phyloP scores from a whole-genome alignment of 2,888 invertebrate genomes.

The Drosophila neutralis region DNA sequence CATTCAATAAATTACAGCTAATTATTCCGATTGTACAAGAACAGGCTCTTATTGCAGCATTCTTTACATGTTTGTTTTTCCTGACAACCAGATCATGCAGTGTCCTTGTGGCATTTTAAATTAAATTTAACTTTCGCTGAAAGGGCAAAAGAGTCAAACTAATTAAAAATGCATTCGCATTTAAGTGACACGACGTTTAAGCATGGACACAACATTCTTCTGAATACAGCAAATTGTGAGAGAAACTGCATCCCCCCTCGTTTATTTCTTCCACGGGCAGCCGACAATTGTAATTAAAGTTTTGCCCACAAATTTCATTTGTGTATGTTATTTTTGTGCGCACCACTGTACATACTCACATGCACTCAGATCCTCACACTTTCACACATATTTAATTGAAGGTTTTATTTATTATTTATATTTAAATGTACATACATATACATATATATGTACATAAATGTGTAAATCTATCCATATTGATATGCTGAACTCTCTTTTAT shows the following conservation, averaged over 20 bases:
- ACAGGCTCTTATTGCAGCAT: not conserved
- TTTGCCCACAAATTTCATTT: constrained; percentile 29
- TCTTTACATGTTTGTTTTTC: constrained; percentile 6
- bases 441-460: not conserved
- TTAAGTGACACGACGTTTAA: constrained; percentile 37
- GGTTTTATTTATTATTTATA: not conserved
- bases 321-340: constrained; percentile 9
- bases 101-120: constrained; percentile 72
- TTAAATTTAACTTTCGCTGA: constrained; percentile 45
- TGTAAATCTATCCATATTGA: not conserved
- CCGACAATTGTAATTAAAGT: constrained; percentile 44
- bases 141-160: constrained; percentile 50
- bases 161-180: constrained; percentile 73
- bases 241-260: not conserved
- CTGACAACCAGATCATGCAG: constrained; percentile 6
- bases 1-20: constrained; percentile 73
- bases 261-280: not conserved
- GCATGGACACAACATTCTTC: constrained; percentile 14
- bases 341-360: constrained; percentile 6
- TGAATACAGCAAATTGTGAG: not conserved
- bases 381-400: not conserved
- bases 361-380: not conserved
- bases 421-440: not conserved
- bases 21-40: constrained; percentile 56
- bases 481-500: not conserved